phyloP scores from a whole-genome alignment of 1,140 invertebrate genomes.

The Steinernema khuongi region DNA sequence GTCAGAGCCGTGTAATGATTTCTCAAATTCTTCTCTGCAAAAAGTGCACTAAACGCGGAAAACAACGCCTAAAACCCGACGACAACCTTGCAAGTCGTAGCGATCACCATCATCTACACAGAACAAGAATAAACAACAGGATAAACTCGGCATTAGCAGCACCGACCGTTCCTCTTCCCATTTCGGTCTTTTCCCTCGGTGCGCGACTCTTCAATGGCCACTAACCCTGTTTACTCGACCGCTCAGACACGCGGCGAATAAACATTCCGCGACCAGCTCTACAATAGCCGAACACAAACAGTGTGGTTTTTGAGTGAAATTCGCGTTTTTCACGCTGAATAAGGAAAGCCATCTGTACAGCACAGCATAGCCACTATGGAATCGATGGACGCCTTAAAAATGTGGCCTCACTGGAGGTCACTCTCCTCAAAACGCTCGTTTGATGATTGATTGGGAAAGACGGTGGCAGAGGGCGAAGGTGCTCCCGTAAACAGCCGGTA shows the following conservation, averaged over 20 bases:
- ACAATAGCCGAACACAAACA: not conserved
- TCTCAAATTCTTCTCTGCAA: too few species aligned
- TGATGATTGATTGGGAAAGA: not conserved
- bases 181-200: not conserved
- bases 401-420: not conserved
- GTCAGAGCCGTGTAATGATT: too few species aligned
- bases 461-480: not conserved
- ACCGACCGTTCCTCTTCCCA: not conserved
- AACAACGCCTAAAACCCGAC: not conserved
- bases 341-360: not conserved
- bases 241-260: not conserved
- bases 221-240: constrained; percentile 11
- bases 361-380: not conserved
- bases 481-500: not conserved
- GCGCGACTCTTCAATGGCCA: not conserved
- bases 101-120: too few species aligned
- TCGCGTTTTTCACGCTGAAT: not conserved
- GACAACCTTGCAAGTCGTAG: not conserved
- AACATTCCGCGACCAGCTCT: not conserved
- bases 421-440: not conserved
- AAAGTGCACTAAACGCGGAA: too few species aligned
- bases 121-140: constrained; percentile 10
- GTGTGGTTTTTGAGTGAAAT: not conserved
- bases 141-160: not conserved
- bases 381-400: not conserved